Percentiles rank a stretch among this genome's conserved stretches.
phyloP scores from a whole-genome alignment of 1,140 invertebrate species.

The Asobara japonica region DNA sequence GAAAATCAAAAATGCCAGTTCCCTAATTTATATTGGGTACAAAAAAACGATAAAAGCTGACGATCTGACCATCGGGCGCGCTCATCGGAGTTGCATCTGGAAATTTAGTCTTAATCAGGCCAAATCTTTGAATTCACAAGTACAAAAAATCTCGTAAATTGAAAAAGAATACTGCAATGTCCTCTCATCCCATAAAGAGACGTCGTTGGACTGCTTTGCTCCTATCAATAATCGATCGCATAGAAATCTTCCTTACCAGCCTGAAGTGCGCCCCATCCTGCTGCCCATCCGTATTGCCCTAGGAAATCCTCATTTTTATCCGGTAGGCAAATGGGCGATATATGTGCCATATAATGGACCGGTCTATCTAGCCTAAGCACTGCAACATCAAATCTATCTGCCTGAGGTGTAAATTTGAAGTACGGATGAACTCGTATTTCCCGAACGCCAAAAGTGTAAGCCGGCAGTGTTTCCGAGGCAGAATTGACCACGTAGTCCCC shows the following conservation, averaged over 20 bases:
- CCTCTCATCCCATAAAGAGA: too few relatives aligned
- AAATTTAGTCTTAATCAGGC: too few relatives aligned
- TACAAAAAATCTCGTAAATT: too few relatives aligned
- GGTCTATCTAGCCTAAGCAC: slow-evolving; percentile 88
- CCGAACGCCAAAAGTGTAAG: slow-evolving; percentile 89
- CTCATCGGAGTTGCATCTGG: too few relatives aligned
- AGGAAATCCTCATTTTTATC: slow-evolving; percentile 90
- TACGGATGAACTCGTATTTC: slow-evolving; percentile 92
- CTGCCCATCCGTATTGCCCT: slow-evolving; percentile 90
- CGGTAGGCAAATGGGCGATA: slow-evolving; percentile 92
- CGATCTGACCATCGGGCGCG: too few relatives aligned
- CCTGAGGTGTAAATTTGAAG: slow-evolving; percentile 95
- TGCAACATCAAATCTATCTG: slow-evolving; percentile 89
- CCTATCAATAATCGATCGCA: neutral
- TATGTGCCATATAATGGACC: slow-evolving; percentile 90
- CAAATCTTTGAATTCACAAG: too few relatives aligned
- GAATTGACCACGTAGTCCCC: slow-evolving; percentile 96
- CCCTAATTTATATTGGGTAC: too few relatives aligned
- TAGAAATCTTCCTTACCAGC: slow-evolving; percentile 64
- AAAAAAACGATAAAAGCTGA: too few relatives aligned
- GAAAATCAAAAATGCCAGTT: too few relatives aligned
- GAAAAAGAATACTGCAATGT: too few relatives aligned
- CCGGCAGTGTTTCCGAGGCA: slow-evolving; percentile 86
- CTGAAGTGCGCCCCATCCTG: slow-evolving; percentile 93
- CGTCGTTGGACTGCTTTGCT: too few relatives aligned